Base-by-base conservation (phyloP, 2,888 invertebrate species). In the Plebejus argus region DNA sequence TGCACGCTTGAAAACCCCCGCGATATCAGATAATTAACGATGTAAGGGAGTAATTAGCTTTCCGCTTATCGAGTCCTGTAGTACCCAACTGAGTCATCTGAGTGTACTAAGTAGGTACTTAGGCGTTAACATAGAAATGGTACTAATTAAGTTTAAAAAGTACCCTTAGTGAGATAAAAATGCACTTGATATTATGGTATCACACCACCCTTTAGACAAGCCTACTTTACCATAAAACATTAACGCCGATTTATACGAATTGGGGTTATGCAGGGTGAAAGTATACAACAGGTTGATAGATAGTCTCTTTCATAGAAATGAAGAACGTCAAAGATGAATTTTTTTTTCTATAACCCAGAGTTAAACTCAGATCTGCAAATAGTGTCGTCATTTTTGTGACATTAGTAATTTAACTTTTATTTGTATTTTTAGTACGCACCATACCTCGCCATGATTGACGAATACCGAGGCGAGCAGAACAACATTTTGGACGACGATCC, bases 381-480 rank as follows among this genome's bases (percentile, higher is more conserved):
- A 45, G 3, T 53, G 18, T 5, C 15, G 53, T 53, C n/a, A 18
- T 12, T 58, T 58, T 58, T 18, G 15, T 58, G 20, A n/a, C 15
- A 58, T 20, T 58, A 23, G 10, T 45, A 8, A 56, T n/a, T n/a
- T 77, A 5, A 12, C 61, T 3, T 70, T 1, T 49, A 66, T 49
- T 72, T 28, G 45, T 61, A 23, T 18, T 82, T 82, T 28, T 78
- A 82, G 82, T 77, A 88, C 78, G 83, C 87, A 39, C 88, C 85
- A 15, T 86, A 86, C 76, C 83, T 90, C 33, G 84, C 89, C 1
- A 86, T 89, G 83, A 83, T 89, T 66, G 85, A 89, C 79, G 86
- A 86, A 1, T 88, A 88, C 81, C 83, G 84, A 81, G 84, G 83
- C 33, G 84, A 85, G 78, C 74, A 80, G 53, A 84, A 80, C 7